A percentile compares a stretch with the other conserved stretches of the same genome.
Conservation (phyloP, 2,797 vertebrate species). For the Myotis planiceps region DNA sequence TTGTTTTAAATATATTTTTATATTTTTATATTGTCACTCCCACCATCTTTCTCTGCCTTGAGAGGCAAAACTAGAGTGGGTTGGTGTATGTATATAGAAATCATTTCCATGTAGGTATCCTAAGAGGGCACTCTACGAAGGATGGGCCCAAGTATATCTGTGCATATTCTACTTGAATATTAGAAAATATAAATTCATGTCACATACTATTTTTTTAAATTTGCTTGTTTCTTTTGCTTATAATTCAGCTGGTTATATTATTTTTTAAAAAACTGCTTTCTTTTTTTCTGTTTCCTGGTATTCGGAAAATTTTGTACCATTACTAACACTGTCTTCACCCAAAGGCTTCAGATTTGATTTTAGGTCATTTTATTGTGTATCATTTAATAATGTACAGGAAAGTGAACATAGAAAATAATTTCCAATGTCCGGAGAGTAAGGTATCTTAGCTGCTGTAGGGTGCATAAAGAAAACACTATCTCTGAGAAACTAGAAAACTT, state of each 20-base stretch:
- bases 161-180: background rate
- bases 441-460: background rate
- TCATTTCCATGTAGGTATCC: background rate
- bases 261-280: slow-evolving; percentile 2
- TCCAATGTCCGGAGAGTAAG: background rate
- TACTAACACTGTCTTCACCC: background rate
- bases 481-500: background rate
- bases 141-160: background rate
- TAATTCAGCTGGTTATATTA: background rate
- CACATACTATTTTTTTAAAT: background rate
- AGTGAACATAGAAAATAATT: background rate
- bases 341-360: background rate
- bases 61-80: background rate
- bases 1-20: background rate
- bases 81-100: background rate
- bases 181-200: background rate
- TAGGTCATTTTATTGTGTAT: background rate
- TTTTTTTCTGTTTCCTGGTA: background rate
- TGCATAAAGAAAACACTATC: background rate
- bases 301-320: background rate
- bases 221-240: background rate
- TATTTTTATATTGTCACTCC: background rate
- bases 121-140: background rate
- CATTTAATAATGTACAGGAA: background rate
- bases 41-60: background rate